Conservation (phyloP, 23 tunicate genomes). For the Halocynthia aurantium region DNA sequence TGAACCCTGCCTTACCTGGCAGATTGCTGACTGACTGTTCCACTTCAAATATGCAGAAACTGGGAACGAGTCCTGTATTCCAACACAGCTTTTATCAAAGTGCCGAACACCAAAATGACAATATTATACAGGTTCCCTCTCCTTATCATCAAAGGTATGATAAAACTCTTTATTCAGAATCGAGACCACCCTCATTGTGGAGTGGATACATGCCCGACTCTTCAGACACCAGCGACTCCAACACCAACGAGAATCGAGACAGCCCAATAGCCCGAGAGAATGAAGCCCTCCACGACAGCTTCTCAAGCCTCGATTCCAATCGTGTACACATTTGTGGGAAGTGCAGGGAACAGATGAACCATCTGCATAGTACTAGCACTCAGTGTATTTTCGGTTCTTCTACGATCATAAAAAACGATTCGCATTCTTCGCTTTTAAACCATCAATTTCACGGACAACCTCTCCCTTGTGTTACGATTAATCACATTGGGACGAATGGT, state of each 20-base stretch:
- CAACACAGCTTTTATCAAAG: too few relatives aligned
- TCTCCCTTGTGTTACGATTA: too few relatives aligned
- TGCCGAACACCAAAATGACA: too few relatives aligned
- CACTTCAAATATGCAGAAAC: too few relatives aligned
- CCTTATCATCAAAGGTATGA: too few relatives aligned
- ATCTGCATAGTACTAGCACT: not conserved
- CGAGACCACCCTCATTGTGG: not conserved
- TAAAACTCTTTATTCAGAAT: too few relatives aligned
- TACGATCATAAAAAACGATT: not conserved
- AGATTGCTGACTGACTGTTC: too few relatives aligned
- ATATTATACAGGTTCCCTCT: too few relatives aligned
- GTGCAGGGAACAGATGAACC: not conserved
- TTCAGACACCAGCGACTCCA: constrained; percentile 20
- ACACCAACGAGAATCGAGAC: constrained; percentile 2
- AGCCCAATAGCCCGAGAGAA: not conserved
- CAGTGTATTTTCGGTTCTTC: constrained; percentile 2
- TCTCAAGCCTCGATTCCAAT: constrained; percentile 1
- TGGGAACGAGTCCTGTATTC: too few relatives aligned
- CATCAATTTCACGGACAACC: too few relatives aligned
- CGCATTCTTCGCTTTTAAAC: not conserved
- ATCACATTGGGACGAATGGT: too few relatives aligned
- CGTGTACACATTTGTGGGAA: not conserved
- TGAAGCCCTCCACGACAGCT: not conserved
- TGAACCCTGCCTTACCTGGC: too few relatives aligned
- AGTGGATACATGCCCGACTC: constrained; percentile 49